Evolutionary conservation across 2,888 invertebrate species (phyloP).

Genomic region (Tipula lateralis): DNA sequence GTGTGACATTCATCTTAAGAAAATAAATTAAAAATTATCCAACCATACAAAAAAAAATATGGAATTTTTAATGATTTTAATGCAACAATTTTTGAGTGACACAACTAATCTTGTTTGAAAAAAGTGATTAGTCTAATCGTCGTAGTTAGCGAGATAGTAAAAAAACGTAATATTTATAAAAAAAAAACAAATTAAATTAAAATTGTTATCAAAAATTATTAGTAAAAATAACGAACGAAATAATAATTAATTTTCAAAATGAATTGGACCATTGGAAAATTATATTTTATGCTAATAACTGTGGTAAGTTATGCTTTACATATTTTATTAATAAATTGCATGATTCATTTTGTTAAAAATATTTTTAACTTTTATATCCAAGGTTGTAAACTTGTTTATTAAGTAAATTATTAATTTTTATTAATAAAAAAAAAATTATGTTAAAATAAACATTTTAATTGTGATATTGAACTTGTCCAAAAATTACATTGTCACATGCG

Average conservation of each 20-base stretch:
- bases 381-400: neutral
- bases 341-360: neutral
- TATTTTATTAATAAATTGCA: neutral
- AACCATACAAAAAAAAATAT: neutral
- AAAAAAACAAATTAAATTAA: neutral
- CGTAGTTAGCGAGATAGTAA: neutral
- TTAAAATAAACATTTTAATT: conserved; percentile 2
- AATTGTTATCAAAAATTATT: neutral
- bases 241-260: conserved; percentile 25
- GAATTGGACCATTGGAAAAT: conserved; percentile 27
- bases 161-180: neutral
- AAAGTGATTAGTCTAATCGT: neutral
- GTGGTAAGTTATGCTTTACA: neutral
- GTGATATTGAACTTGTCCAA: neutral
- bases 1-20: neutral
- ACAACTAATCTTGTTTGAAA: neutral
- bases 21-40: neutral
- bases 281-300: neutral
- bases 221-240: neutral
- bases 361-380: neutral
- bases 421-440: neutral
- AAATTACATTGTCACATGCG: neutral
- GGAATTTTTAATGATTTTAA: conserved; percentile 9
- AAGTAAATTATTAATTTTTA: neutral
- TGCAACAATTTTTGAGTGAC: neutral